phyloP scores from a whole-genome alignment of 2,888 invertebrate species.

The Eilema depressum region DNA sequence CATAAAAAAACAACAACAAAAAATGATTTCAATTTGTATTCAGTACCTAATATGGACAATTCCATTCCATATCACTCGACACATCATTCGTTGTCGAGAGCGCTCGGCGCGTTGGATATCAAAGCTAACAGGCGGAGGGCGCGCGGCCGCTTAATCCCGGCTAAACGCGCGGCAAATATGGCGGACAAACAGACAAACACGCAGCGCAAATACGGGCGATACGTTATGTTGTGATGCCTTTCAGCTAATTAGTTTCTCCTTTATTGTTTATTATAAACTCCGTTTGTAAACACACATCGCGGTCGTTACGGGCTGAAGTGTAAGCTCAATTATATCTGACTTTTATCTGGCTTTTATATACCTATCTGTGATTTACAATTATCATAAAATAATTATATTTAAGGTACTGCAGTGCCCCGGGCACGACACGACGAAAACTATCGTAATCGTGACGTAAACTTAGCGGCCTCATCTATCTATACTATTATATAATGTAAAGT shows the following conservation, averaged over 20 bases:
- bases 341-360: too few relatives aligned
- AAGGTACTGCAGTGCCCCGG: too few relatives aligned
- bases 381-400: too few relatives aligned
- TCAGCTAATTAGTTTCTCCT: constrained; percentile 26
- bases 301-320: not conserved
- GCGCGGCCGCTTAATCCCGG: constrained; percentile 52
- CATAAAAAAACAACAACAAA: not conserved
- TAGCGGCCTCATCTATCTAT: too few relatives aligned
- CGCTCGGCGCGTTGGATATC: constrained; percentile 48
- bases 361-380: too few relatives aligned
- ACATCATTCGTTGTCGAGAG: constrained; percentile 16
- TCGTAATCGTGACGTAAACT: too few relatives aligned
- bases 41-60: constrained; percentile 10
- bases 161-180: constrained; percentile 53
- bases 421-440: too few relatives aligned
- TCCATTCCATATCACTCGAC: not conserved
- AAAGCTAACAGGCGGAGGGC: constrained; percentile 46
- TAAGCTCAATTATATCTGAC: too few relatives aligned
- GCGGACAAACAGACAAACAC: constrained; percentile 43
- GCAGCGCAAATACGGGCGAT: constrained; percentile 40
- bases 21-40: not conserved
- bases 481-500: too few relatives aligned
- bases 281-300: not conserved
- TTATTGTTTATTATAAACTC: constrained; percentile 6
- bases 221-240: constrained; percentile 19